phyloP scores from a whole-genome alignment of 2,797 vertebrate species.

The Huso huso region DNA sequence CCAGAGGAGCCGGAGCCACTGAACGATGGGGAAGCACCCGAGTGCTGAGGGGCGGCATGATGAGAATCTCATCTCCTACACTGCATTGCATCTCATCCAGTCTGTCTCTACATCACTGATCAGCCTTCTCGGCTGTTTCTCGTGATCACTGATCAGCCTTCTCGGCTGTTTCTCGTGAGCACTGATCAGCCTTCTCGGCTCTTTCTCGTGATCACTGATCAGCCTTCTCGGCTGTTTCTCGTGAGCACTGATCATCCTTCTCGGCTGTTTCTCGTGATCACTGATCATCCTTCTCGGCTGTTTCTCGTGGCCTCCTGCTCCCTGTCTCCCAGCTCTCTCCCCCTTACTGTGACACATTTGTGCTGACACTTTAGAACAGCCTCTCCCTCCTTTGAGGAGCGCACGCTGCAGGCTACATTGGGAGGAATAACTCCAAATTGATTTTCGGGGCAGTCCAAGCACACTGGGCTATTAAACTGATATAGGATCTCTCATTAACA shows the following conservation, averaged over 20 bases:
- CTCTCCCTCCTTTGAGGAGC: constrained; percentile 19
- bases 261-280: neutral
- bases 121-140: no score
- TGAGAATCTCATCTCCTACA: no score
- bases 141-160: no score
- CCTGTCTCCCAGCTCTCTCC: neutral
- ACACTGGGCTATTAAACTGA: constrained; percentile 34
- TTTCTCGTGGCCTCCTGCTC: neutral
- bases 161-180: neutral
- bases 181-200: no score
- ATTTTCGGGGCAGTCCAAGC: constrained; percentile 35
- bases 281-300: neutral
- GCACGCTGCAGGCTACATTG: constrained; percentile 29
- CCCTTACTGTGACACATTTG: constrained; percentile 26
- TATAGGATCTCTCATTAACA: constrained; percentile 43
- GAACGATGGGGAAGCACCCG: no score
- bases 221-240: neutral
- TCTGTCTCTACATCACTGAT: no score
- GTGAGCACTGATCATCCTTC: neutral
- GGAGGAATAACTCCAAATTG: constrained; percentile 44
- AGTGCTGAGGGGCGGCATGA: no score
- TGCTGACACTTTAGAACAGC: constrained; percentile 25
- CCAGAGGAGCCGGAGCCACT: no score
- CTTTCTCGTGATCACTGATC: neutral
- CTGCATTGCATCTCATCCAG: no score